Conservation (phyloP, 2,113 vertebrate genomes). For the Eulacestoma nigropectus region DNA sequence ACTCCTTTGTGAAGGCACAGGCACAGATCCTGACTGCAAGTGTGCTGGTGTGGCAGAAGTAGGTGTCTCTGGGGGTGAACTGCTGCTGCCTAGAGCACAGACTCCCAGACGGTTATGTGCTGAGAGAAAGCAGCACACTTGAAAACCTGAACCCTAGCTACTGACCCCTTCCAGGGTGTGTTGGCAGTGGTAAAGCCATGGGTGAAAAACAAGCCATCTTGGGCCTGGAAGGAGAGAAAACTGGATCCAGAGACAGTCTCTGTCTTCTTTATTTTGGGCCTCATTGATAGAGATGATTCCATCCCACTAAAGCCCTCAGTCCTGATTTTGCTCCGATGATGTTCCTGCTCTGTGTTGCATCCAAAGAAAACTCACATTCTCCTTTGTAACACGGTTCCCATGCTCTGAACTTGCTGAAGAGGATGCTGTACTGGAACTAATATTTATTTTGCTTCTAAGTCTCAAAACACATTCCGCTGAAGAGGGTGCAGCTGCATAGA, state of each 20-base stretch:
- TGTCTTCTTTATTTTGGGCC: neutral
- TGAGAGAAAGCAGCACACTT: neutral
- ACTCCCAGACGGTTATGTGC: rapidly evolving
- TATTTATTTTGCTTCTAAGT: neutral
- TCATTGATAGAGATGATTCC: neutral
- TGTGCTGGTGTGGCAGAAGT: neutral
- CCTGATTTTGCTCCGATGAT: neutral
- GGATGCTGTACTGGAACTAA: neutral
- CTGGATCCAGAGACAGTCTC: neutral
- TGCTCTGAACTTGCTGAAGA: neutral
- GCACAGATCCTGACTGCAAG: neutral
- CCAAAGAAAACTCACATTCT: neutral
- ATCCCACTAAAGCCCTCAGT: neutral
- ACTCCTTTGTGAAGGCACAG: neutral
- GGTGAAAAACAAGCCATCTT: neutral
- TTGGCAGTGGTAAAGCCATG: neutral
- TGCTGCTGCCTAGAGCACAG: neutral
- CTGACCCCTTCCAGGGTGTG: neutral
- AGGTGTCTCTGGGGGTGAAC: neutral
- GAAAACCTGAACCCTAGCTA: neutral
- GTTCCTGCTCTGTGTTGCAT: neutral
- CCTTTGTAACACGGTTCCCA: neutral
- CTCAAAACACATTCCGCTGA: neutral
- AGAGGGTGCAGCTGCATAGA: neutral
- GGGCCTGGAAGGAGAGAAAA: neutral